These are phyloP conservation scores for Gobiocypris rarus DNA, from an alignment of 2,113 vertebrate species.

Conservation along the genomic window DNA sequence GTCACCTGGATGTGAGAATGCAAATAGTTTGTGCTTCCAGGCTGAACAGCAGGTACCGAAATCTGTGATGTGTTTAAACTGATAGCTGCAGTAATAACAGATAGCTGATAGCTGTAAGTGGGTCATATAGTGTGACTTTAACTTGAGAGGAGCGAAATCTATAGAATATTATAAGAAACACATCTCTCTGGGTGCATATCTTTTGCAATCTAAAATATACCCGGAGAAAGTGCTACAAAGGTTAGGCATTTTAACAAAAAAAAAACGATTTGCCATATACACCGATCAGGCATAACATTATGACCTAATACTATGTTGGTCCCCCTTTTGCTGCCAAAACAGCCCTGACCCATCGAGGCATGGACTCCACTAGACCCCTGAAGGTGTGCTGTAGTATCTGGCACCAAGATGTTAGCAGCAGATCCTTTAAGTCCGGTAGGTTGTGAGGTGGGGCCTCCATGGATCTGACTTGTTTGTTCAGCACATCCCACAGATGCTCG, in stretches of 20 bases:
- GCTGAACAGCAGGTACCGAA: background rate
- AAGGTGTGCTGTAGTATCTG: no score
- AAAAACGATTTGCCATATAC: background rate
- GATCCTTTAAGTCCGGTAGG: no score
- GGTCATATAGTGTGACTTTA: background rate
- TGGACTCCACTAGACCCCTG: no score
- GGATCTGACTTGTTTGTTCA: no score
- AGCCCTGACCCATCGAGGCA: no score
- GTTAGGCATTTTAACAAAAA: background rate
- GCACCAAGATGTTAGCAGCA: no score
- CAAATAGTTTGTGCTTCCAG: conserved; percentile 10
- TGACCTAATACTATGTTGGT: no score
- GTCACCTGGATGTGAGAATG: conserved; percentile 19
- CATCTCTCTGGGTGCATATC: background rate
- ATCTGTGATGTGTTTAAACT: background rate
- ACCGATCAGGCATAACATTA: no score
- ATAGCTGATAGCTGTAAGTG: no score
- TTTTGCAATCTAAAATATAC: background rate
- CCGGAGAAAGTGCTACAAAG: background rate
- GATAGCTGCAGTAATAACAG: background rate
- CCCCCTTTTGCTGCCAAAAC: no score
- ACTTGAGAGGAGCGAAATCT: background rate
- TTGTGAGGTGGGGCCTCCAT: no score
- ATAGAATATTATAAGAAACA: background rate
- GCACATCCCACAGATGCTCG: no score